phyloP scores from a whole-genome alignment of 2,888 invertebrate genomes.

The Tachina grossa region DNA sequence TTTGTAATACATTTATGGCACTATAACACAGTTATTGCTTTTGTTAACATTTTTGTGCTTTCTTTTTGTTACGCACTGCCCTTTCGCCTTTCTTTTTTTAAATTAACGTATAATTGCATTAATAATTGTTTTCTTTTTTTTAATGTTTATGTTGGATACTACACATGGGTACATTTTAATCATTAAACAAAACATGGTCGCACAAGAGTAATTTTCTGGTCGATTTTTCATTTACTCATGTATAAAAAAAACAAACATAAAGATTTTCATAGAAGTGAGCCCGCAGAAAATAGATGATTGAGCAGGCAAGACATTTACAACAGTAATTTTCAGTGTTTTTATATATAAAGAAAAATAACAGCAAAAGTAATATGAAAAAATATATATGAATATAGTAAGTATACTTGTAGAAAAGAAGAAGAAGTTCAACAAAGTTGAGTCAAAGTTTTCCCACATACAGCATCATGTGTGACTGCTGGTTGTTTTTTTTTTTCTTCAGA shows the following conservation, averaged over 20 bases:
- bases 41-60: background rate
- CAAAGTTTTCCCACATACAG: background rate
- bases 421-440: background rate
- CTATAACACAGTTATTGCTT: background rate
- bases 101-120: constrained; percentile 51
- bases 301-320: constrained; percentile 21
- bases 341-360: constrained; percentile 26
- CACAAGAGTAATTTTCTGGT: constrained; percentile 15
- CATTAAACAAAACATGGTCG: constrained; percentile 10
- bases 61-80: background rate
- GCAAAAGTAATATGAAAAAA: background rate
- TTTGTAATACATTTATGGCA: constrained; percentile 8
- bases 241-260: background rate
- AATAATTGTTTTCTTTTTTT: constrained; percentile 31
- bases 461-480: background rate
- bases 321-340: constrained; percentile 27
- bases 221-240: background rate
- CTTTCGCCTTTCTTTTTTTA: background rate
- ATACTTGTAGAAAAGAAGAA: background rate
- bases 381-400: background rate
- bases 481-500: background rate
- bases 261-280: background rate
- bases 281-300: background rate
- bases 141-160: constrained; percentile 4
- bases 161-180: constrained; percentile 26